Percentiles rank a stretch among this genome's conserved stretches.
These are phyloP conservation scores for Dinothrombium tinctorium DNA, from an alignment of 1,140 invertebrate genomes.

Conservation along the genomic window DNA sequence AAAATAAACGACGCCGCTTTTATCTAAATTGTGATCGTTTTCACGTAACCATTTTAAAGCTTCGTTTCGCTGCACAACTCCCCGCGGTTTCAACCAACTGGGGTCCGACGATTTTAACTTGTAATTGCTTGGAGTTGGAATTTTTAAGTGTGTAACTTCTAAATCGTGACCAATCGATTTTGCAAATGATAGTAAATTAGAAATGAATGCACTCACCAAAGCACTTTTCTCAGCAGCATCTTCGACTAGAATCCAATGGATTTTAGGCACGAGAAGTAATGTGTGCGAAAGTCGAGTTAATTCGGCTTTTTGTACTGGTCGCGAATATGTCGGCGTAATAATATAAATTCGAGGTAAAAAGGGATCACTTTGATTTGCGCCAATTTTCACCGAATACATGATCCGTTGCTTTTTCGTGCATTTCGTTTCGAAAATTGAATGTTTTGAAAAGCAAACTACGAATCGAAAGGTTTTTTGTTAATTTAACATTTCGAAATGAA, in stretches of 20 bases:
- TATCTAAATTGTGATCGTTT: constrained; percentile 28
- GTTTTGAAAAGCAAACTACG: too few relatives aligned
- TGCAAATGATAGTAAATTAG: constrained; percentile 32
- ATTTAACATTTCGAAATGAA: too few relatives aligned
- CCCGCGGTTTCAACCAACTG: constrained; percentile 71
- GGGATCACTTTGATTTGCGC: too few relatives aligned
- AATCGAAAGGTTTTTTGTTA: too few relatives aligned
- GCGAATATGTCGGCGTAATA: constrained; percentile 72
- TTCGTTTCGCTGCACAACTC: constrained; percentile 76
- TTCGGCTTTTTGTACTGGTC: constrained; percentile 82
- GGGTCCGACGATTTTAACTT: constrained; percentile 44
- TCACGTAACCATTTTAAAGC: constrained; percentile 62
- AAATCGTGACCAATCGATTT: not conserved
- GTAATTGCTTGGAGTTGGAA: constrained; percentile 38
- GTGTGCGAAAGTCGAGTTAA: constrained; percentile 70
- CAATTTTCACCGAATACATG: too few relatives aligned
- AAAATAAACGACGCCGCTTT: constrained; percentile 72
- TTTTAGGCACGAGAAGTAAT: constrained; percentile 55
- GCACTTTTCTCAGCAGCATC: constrained; percentile 48
- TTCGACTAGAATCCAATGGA: constrained; percentile 91
- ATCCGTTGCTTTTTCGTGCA: too few relatives aligned
- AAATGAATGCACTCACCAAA: constrained; percentile 55
- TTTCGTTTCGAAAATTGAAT: too few relatives aligned
- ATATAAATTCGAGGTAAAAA: too few relatives aligned
- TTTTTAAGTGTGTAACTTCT: constrained; percentile 41